These are phyloP conservation scores for Anseranas semipalmata DNA, from an alignment of 2,113 vertebrate genomes.

Conservation along the genomic window DNA sequence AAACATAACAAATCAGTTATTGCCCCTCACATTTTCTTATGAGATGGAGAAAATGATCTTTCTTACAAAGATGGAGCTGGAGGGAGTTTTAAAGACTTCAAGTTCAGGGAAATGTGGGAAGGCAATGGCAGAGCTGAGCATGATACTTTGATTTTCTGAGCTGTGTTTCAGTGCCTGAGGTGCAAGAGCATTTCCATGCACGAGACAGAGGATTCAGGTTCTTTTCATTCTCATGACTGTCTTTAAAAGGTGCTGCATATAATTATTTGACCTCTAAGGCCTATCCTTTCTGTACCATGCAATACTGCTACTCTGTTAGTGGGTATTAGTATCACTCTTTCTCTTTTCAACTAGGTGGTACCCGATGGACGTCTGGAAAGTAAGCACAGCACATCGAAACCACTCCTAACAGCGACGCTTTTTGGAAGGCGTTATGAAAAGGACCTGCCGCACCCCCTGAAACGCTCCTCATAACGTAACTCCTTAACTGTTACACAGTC, in stretches of 20 bases:
- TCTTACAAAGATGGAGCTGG: neutral
- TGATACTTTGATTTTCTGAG: neutral
- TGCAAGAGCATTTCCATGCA: neutral
- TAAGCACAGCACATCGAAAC: slow-evolving; percentile 32
- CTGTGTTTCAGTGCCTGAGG: neutral
- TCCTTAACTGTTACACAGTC: neutral
- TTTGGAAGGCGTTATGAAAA: slow-evolving; percentile 78
- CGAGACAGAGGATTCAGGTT: neutral
- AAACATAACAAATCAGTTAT: neutral
- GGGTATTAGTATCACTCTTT: neutral
- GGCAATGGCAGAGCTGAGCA: neutral
- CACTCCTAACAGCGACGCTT: slow-evolving; percentile 67
- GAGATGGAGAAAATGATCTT: neutral
- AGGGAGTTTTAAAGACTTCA: neutral
- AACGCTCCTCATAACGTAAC: neutral
- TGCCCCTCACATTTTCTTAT: neutral
- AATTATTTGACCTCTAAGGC: neutral
- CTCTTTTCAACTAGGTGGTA: slow-evolving; percentile 65
- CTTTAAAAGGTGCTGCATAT: neutral
- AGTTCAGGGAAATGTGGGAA: neutral
- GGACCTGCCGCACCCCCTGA: slow-evolving; percentile 30
- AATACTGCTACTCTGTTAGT: neutral
- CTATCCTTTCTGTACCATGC: neutral
- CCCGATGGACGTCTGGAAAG: slow-evolving; percentile 70
- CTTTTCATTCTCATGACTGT: neutral